Conservation (phyloP, 2,797 vertebrate species). For the Eupleurogrammus muticus region DNA sequence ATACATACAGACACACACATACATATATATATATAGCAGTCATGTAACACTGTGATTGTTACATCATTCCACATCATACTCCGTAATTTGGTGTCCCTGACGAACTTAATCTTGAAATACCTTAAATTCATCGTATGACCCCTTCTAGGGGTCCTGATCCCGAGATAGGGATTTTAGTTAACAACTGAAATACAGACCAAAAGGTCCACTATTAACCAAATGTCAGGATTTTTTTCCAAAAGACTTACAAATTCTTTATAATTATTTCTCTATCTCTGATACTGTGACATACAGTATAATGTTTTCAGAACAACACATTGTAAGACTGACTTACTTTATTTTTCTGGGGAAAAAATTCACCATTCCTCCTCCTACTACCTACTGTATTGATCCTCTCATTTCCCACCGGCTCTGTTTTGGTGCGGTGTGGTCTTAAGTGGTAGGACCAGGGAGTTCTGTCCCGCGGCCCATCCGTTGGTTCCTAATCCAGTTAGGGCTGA, state of each 20-base stretch:
- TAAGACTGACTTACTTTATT: slow-evolving; percentile 17
- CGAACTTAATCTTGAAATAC: too few species aligned
- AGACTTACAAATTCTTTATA: not conserved
- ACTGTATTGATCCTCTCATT: slow-evolving; percentile 40
- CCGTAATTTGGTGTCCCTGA: too few species aligned
- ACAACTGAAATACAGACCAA: not conserved
- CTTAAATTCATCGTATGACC: too few species aligned
- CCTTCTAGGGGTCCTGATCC: not conserved
- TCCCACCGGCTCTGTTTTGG: slow-evolving; percentile 54
- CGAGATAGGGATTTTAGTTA: not conserved
- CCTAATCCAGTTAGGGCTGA: slow-evolving; percentile 84
- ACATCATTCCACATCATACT: too few species aligned
- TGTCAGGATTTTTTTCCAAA: not conserved
- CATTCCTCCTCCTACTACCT: slow-evolving; percentile 1
- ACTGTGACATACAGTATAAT: not conserved
- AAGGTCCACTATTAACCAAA: not conserved
- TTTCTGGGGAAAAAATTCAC: slow-evolving; percentile 26
- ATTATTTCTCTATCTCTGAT: not conserved
- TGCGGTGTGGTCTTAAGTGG: slow-evolving; percentile 72
- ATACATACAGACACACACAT: too few species aligned
- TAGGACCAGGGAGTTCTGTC: slow-evolving; percentile 80
- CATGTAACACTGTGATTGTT: too few species aligned
- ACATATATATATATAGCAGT: too few species aligned
- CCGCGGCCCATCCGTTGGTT: slow-evolving; percentile 84
- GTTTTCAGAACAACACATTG: not conserved